Conservation (phyloP, 2,797 vertebrate species). For the Cyclura pinguis region DNA sequence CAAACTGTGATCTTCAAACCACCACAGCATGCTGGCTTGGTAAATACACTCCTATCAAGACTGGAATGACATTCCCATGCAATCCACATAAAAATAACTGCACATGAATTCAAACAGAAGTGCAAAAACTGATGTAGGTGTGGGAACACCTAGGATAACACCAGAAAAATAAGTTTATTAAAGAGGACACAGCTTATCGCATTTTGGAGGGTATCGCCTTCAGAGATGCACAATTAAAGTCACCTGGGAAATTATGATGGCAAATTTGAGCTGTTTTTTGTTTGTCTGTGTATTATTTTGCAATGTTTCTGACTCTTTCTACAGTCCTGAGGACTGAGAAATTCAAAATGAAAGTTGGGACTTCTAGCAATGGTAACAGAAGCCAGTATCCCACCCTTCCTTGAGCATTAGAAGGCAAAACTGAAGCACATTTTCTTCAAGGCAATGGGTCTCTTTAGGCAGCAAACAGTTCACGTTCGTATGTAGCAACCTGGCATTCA, state of each 20-base stretch:
- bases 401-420: neutral
- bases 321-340: neutral
- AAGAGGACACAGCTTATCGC: neutral
- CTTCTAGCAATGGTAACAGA: neutral
- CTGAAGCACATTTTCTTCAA: conserved; percentile 25
- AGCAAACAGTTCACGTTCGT: conserved; percentile 69
- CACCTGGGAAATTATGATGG: neutral
- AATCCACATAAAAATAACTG: neutral
- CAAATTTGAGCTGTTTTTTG: neutral
- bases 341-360: neutral
- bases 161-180: neutral
- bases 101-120: neutral
- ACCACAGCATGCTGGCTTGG: neutral
- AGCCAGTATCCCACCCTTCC: neutral
- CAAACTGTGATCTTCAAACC: too few relatives aligned
- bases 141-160: neutral
- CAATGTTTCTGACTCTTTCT: neutral
- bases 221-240: neutral
- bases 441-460: conserved; percentile 57
- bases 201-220: neutral
- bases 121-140: neutral
- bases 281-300: neutral
- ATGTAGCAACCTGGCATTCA: conserved; percentile 69
- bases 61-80: neutral
- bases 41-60: neutral